Evolutionary conservation across 2,113 vertebrate species (phyloP).

Genomic region (Tympanuchus pallidicinctus): DNA sequence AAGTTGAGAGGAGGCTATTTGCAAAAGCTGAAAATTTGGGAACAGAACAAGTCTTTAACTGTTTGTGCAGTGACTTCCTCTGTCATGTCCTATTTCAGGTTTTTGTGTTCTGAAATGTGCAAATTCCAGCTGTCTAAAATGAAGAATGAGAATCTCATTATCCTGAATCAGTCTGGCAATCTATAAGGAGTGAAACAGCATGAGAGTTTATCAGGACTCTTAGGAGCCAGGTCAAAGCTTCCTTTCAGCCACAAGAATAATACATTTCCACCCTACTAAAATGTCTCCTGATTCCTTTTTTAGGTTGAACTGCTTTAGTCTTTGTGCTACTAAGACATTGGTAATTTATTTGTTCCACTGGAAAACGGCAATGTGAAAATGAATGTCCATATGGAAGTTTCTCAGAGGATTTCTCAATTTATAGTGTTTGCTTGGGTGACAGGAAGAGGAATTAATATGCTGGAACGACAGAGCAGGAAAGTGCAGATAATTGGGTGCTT

Average conservation of each 20-base stretch:
- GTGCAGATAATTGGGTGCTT: neutral
- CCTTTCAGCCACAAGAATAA: neutral
- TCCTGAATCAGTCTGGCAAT: neutral
- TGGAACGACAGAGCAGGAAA: neutral
- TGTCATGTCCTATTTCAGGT: neutral
- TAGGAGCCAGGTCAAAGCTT: neutral
- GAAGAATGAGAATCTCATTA: rapidly evolving
- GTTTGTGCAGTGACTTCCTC: neutral
- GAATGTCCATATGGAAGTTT: neutral
- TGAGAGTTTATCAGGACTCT: neutral
- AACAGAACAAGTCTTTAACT: neutral
- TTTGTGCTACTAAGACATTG: neutral
- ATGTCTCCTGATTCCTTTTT: neutral
- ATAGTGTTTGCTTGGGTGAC: neutral
- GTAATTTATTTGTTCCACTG: neutral
- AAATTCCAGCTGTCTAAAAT: neutral
- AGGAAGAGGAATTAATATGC: neutral
- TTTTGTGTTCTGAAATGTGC: neutral
- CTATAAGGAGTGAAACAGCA: rapidly evolving
- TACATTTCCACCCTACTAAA: neutral
- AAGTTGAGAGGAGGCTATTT: neutral
- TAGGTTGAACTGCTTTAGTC: neutral
- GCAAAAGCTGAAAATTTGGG: neutral
- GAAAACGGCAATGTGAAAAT: neutral
- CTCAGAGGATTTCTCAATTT: neutral